Percentiles rank a stretch among this genome's conserved stretches.
phyloP scores from a whole-genome alignment of 1,140 invertebrate genomes.

The Rhagoletis zephyria region DNA sequence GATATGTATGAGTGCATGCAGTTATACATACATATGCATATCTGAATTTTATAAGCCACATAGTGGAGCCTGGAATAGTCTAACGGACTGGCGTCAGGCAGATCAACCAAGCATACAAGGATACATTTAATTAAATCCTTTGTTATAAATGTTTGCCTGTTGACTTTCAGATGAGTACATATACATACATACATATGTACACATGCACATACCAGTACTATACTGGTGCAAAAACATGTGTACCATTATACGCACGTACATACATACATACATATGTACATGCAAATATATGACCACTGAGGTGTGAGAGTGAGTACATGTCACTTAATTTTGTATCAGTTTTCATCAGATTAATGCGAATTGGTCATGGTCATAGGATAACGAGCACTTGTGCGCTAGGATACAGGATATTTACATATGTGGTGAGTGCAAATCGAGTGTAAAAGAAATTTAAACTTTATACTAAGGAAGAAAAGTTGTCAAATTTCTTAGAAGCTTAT shows the following conservation, averaged over 20 bases:
- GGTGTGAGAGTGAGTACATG: not conserved
- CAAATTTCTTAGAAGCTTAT: too few species aligned
- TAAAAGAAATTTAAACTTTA: too few species aligned
- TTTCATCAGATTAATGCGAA: conserved; percentile 21
- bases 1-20: not conserved
- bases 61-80: not conserved
- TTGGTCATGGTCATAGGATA: not conserved
- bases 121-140: conserved; percentile 39
- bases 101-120: not conserved
- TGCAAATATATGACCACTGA: not conserved
- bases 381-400: not conserved
- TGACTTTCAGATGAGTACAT: not conserved
- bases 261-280: not conserved
- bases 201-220: too few species aligned
- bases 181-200: not conserved
- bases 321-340: conserved; percentile 22
- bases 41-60: not conserved
- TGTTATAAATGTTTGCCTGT: not conserved
- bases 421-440: too few species aligned
- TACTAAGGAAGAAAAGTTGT: too few species aligned
- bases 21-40: not conserved
- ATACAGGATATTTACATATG: not conserved
- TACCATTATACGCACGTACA: not conserved
- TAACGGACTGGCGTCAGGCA: not conserved
- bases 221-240: not conserved